These are phyloP conservation scores for Thermophis baileyi DNA, from an alignment of 2,113 vertebrate genomes.

Conservation along the genomic window DNA sequence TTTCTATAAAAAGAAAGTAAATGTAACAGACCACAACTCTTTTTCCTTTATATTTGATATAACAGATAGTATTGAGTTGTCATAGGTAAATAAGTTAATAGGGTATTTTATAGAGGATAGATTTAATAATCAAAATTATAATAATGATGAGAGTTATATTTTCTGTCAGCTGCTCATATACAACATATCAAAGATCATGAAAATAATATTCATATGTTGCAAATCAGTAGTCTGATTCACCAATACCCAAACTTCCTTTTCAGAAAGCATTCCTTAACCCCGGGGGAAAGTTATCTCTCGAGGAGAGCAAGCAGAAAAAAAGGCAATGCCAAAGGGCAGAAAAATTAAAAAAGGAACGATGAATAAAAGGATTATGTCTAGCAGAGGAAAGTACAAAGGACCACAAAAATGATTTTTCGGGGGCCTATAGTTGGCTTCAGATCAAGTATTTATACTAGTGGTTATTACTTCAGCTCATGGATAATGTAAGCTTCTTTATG, in stretches of 20 bases:
- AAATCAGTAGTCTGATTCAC: background rate
- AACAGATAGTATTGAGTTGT: background rate
- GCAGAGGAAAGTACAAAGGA: background rate
- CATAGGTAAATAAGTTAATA: background rate
- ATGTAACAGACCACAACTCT: background rate
- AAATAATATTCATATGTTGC: background rate
- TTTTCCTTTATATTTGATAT: background rate
- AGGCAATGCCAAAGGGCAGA: background rate
- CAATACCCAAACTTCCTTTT: background rate
- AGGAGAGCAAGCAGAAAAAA: background rate
- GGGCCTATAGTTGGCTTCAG: background rate
- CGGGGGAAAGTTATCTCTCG: background rate
- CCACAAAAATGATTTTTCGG: background rate
- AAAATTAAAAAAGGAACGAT: background rate
- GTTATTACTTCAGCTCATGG: background rate
- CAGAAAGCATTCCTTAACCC: background rate
- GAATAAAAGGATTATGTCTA: background rate
- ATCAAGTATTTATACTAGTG: background rate
- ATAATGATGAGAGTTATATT: background rate
- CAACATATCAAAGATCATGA: background rate
- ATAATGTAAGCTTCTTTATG: background rate
- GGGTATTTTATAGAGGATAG: background rate
- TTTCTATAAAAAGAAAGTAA: background rate
- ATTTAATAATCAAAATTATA: background rate
- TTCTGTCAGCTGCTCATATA: background rate